phyloP scores from a whole-genome alignment of 2,113 vertebrate species.

The Syngnathoides biaculeatus region DNA sequence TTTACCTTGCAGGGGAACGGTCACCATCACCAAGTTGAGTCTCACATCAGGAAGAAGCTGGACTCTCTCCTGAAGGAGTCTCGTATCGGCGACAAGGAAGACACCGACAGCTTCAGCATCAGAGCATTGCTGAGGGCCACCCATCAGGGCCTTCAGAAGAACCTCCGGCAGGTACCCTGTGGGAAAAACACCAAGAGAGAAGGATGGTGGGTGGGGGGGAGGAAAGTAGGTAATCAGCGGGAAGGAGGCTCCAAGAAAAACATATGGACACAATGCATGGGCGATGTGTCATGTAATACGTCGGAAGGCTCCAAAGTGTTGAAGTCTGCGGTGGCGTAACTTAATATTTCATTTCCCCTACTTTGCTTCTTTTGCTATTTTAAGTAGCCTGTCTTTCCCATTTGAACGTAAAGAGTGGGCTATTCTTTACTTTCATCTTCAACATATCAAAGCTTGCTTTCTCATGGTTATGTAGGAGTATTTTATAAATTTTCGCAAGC shows the following conservation, averaged over 20 bases:
- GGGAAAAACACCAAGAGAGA: constrained; percentile 11
- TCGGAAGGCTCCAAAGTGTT: constrained; percentile 37
- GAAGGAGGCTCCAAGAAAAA: constrained; percentile 11
- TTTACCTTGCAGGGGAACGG: constrained; percentile 77
- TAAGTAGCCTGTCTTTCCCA: constrained; percentile 46
- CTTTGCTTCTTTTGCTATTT: constrained; percentile 54
- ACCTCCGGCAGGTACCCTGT: constrained; percentile 84
- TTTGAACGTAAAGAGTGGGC: constrained; percentile 32
- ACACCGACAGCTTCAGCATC: constrained; percentile 93
- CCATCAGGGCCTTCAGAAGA: constrained; percentile 85
- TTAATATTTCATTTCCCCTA: constrained; percentile 66
- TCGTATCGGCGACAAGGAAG: constrained; percentile 92
- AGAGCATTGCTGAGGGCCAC: constrained; percentile 88
- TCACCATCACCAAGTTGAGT: constrained; percentile 86
- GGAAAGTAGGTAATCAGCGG: background rate
- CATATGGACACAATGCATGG: background rate
- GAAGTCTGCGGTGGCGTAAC: constrained; percentile 47
- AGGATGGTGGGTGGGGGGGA: background rate
- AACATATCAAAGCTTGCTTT: background rate
- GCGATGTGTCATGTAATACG: constrained; percentile 12
- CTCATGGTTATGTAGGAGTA: background rate
- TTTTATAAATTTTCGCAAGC: background rate
- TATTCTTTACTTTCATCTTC: constrained; percentile 28
- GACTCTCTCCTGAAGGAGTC: constrained; percentile 93
- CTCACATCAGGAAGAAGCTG: constrained; percentile 91